Evolutionary conservation across 2,113 vertebrate genomes (phyloP).

Genomic region (Engraulis encrasicolus): DNA sequence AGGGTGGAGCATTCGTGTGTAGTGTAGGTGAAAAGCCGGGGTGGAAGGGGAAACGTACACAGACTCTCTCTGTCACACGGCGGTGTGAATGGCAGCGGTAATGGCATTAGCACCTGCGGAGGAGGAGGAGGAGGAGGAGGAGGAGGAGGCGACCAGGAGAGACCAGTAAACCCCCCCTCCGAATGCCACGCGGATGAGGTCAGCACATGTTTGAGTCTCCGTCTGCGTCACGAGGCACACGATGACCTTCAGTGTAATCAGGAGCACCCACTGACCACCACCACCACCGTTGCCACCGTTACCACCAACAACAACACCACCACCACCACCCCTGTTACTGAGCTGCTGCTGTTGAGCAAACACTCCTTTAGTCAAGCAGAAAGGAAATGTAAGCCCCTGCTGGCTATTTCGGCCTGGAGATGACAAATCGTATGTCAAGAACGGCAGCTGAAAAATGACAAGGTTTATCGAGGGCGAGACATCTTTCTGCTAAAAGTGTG

Average conservation of each 20-base stretch:
- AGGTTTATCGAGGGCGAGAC: not conserved
- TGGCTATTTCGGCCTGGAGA: not conserved
- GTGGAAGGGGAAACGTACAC: not conserved
- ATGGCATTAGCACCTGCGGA: constrained; percentile 13
- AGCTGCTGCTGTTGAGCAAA: not conserved
- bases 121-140: too few relatives aligned
- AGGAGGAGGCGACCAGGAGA: not conserved
- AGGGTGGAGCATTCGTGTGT: not conserved
- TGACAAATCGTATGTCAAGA: not conserved
- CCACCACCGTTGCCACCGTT: too few relatives aligned
- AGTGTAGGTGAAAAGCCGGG: constrained; percentile 8
- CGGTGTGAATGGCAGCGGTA: constrained; percentile 6
- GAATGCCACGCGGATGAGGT: constrained; percentile 44
- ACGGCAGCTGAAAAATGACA: not conserved
- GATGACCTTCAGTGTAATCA: constrained; percentile 37
- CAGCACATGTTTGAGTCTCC: constrained; percentile 16
- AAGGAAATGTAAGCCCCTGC: not conserved
- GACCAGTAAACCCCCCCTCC: constrained; percentile 14
- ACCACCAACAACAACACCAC: too few relatives aligned
- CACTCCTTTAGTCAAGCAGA: not conserved
- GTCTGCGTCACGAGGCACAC: constrained; percentile 31
- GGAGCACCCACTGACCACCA: constrained; percentile 24
- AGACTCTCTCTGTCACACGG: not conserved
- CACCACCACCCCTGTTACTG: too few relatives aligned
- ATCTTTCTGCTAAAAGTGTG: not conserved